Conservation (phyloP, 2,113 vertebrate genomes). For the Corynorhinus townsendii region DNA sequence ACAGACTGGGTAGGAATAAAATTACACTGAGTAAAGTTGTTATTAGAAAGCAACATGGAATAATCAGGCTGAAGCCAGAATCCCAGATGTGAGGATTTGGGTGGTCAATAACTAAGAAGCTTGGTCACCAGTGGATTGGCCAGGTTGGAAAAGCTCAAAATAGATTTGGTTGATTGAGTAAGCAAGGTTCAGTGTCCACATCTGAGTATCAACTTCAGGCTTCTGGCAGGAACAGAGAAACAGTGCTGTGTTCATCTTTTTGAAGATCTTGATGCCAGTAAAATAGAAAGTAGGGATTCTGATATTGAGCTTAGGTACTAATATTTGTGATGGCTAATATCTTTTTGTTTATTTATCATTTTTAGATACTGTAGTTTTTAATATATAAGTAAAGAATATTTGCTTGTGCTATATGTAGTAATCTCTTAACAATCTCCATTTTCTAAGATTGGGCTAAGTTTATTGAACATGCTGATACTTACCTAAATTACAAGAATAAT, state of each 20-base stretch:
- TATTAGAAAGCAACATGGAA: not conserved
- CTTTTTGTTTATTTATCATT: not conserved
- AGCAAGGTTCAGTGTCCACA: not conserved
- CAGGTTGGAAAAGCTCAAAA: not conserved
- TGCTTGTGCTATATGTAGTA: not conserved
- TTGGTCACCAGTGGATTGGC: not conserved
- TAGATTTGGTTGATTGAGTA: not conserved
- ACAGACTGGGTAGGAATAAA: not conserved
- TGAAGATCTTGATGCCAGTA: not conserved
- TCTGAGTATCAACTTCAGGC: not conserved
- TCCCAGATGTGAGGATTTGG: not conserved
- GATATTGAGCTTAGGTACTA: not conserved
- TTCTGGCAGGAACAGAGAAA: not conserved
- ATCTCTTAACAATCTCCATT: not conserved
- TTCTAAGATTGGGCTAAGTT: not conserved
- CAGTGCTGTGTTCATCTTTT: not conserved
- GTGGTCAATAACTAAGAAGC: not conserved
- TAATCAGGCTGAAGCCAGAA: not conserved
- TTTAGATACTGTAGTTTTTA: not conserved
- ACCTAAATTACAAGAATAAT: not conserved
- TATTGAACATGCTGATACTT: not conserved
- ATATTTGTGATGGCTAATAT: not conserved
- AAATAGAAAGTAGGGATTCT: not conserved
- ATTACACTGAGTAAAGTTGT: not conserved
- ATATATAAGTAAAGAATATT: not conserved